Base-by-base conservation (phyloP, 2,888 invertebrate genomes). In the Drosophila siamana region DNA sequence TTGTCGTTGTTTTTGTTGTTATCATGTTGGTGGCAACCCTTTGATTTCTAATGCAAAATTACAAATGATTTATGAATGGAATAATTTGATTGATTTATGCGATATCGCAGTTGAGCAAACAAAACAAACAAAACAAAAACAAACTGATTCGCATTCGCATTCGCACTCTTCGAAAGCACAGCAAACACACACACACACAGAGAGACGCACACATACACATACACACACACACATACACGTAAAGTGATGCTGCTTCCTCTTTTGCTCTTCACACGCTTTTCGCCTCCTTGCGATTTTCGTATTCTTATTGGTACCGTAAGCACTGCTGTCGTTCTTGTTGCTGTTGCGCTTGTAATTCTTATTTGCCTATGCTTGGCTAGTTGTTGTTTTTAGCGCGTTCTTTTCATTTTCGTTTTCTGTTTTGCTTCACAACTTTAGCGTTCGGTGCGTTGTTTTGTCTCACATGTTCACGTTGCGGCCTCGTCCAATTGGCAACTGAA, bases 271-370 rank as follows among this genome's bases (percentile, higher is more conserved):
- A n/a, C n/a, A n/a, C n/a, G 13, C 30, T 8, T 16, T 54, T 11
- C 19, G 48, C 30, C 54, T 66, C 55, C 19, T 28, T 44, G n/a
- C n/a, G n/a, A n/a, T n/a, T n/a, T n/a, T n/a, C n/a, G n/a, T n/a
- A 51, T 62, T 64, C 61, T 43, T 41, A 44, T 84, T 74, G 85
- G 74, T 84, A 86, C 80, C 74, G 77, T 69, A 48, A 48, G 75
- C 62, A 71, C 63, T 65, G 44, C 63, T 65, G 44, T 19, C 52
- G 65, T 55, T 60, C 60, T 44, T 55, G 72, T 47, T 72, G 64
- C 38, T 71, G 50, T 46, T 74, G 51, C 19, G 48, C 30, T 54
- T 66, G 77, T 69, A 19, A 65, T 62, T 78, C 60, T 69, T 47
- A 69, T 78, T 74, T 50, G 61, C 64, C 50, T 62, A 70, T 47